Evolutionary conservation across 2,888 invertebrate species (phyloP), one percentile per base, ranked within the genome.

Genomic region (Erebia aethiops): DNA sequence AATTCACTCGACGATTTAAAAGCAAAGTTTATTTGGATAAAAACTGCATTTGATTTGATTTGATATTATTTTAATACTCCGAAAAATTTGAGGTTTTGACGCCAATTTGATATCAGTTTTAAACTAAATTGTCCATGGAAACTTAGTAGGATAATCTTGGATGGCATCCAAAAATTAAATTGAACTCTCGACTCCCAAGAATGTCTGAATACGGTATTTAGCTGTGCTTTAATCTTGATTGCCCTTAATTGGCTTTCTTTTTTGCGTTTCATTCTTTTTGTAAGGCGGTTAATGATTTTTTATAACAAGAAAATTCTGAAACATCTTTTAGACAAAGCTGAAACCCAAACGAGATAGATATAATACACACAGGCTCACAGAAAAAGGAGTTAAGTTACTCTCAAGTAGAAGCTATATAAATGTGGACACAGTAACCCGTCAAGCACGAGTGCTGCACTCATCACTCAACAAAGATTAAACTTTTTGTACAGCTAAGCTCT

Each of bases 381-480:
- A 46, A 26, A 51, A 21, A 26, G 51, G 3, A 56, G 43, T 57
- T n/a, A 16, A 43, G 49, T 26, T 61, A 70, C 70, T 51, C 49
- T 69, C 61, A 56, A 63, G 46, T 52, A 18, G 21, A 18, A 58
- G 54, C 18, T 60, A 43, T 69, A 67, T 54, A 63, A 69, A 49
- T 71, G 66, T 69, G 69, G 71, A 67, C 67, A 60, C 69, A 69
- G 64, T 68, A 56, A 75, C 75, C 73, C 81, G 84, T 87, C 87
- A 81, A 73, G 72, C 74, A 78, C 71, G 76, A 73, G 76, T 80
- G 81, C 76, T 82, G 80, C 79, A 77, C 80, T 86, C 86, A 88
- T 89, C 87, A 83, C 83, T 89, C 87, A 87, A 80, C 79, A 76
- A 75, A 84, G 85, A 88, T 89, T 88, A 87, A 86, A 87, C 81